Base-by-base conservation (phyloP, 2,888 invertebrate species). In the Eurois occulta region DNA sequence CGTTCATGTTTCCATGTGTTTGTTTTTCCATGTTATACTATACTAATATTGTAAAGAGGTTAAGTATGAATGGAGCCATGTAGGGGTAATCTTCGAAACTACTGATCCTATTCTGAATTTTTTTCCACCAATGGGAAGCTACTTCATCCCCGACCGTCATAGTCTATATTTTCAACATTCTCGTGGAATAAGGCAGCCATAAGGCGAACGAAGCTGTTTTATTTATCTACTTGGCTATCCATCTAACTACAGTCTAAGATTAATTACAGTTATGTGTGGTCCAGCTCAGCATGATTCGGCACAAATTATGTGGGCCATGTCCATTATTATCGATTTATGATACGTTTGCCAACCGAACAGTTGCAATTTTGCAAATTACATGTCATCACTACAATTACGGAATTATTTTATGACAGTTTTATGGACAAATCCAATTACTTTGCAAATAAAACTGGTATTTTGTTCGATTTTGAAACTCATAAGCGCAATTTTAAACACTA, bases 351-450 rank as follows among this genome's bases (percentile, higher is more conserved):
- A 41, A 62, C 11, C 3, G 10, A 65, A 65, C 65, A n/a, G n/a
- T 65, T n/a, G n/a, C 41, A 48, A 67, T 46, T 67, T 65, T n/a
- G 41, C 65, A 48, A 67, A 67, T 67, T 32, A 24, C 32, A 67
- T 24, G 32, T 60, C 32, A 32, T 10, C 24, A 38, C 32, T 67
- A 32, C 13, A 69, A 52, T 38, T 35, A 70, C 5, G 21, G 58
- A 24, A 11, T 60, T 16, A 41, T 41, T 28, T 38, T 28, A 58
- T 28, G n/a, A 48, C 18, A 35, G 4, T 46, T 35, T 48, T 52
- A 52, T n/a, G n/a, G n/a, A n/a, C n/a, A n/a, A n/a, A n/a, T n/a
- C n/a, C n/a, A n/a, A n/a, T n/a, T n/a, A n/a, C n/a, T 35, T 24
- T n/a, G 18, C 41, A 18, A 41, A 67, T 16, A 16, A 68, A 11